Percentiles rank a stretch among this genome's conserved stretches.
Conservation (phyloP, 2,797 vertebrate genomes). For the Enteromius argenteus region DNA sequence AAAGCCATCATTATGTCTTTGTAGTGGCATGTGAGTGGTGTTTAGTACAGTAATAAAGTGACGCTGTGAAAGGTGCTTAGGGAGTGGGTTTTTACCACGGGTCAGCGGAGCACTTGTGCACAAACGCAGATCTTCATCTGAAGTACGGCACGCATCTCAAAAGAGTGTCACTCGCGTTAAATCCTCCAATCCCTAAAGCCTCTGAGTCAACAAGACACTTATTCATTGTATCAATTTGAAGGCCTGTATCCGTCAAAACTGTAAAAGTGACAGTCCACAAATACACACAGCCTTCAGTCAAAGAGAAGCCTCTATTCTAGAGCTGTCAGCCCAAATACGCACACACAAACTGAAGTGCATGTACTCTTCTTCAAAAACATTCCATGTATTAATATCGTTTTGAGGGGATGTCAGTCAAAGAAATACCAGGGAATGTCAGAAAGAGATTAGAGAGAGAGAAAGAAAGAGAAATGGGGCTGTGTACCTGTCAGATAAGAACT, state of each 20-base stretch:
- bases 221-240: conserved; percentile 42
- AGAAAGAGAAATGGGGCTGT: conserved; percentile 9
- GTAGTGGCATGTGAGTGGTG: not conserved
- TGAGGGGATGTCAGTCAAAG: conserved; percentile 31
- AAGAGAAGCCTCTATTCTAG: conserved; percentile 21
- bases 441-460: conserved; percentile 18
- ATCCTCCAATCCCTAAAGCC: conserved; percentile 44
- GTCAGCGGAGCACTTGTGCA: conserved; percentile 6
- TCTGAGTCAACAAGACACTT: conserved; percentile 42
- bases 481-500: conserved; percentile 26
- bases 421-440: conserved; percentile 37
- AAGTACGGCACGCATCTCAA: not conserved
- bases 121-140: conserved; percentile 2
- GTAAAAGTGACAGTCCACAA: conserved; percentile 9
- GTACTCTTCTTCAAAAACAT: conserved; percentile 26
- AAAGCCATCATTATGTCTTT: conserved; percentile 6
- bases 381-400: conserved; percentile 31
- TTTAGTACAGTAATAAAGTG: conserved; percentile 6
- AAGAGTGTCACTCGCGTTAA: conserved; percentile 19
- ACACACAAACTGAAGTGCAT: not conserved
- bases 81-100: conserved; percentile 17
- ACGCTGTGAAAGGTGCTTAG: not conserved
- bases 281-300: conserved; percentile 27
- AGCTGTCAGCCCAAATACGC: conserved; percentile 31
- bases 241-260: conserved; percentile 36